Evolutionary conservation across 2,888 invertebrate genomes (phyloP).

Genomic region (Torymus texanus): DNA sequence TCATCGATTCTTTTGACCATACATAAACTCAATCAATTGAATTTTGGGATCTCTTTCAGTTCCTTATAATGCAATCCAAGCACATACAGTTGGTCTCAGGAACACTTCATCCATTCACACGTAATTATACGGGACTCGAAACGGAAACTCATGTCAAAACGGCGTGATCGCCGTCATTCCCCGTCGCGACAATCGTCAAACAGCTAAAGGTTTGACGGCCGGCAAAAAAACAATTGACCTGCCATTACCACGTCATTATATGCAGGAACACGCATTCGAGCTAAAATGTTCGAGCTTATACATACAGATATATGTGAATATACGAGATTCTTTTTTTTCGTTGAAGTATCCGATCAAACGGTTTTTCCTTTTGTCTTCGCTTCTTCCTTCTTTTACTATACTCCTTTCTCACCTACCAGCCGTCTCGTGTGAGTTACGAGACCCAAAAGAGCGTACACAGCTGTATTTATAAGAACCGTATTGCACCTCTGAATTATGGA

Average conservation of each 20-base stretch:
- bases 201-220: constrained; percentile 6
- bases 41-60: constrained; percentile 9
- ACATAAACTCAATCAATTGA: constrained; percentile 34
- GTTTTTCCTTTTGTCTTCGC: constrained; percentile 26
- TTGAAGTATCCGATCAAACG: constrained; percentile 27
- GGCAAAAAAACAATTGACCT: background rate
- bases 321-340: background rate
- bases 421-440: too few species aligned
- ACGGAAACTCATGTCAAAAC: constrained; percentile 43
- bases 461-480: too few species aligned
- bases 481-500: too few species aligned
- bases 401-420: too few species aligned
- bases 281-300: background rate
- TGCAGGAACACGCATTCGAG: background rate
- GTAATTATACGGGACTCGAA: constrained; percentile 23
- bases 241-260: constrained; percentile 44
- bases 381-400: background rate
- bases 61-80: constrained; percentile 7
- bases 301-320: constrained; percentile 17
- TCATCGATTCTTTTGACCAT: constrained; percentile 32
- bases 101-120: constrained; percentile 12
- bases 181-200: constrained; percentile 26
- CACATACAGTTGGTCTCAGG: background rate
- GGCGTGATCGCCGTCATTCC: constrained; percentile 2
- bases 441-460: too few species aligned